Evolutionary conservation across 1,140 invertebrate species (phyloP).

Genomic region (Sitophilus oryzae): DNA sequence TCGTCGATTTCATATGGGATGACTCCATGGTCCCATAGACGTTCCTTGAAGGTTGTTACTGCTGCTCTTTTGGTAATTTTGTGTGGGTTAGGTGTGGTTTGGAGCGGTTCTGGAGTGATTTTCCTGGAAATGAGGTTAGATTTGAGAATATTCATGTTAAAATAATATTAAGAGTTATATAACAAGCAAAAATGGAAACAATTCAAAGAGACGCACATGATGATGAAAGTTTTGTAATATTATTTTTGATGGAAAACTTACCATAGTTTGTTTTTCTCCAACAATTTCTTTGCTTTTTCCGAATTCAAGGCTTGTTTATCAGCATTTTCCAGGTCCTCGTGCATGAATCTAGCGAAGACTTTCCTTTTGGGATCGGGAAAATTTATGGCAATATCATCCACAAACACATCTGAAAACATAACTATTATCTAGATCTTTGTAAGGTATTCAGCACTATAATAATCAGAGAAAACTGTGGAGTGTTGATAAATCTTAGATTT

Average conservation of each 20-base stretch:
- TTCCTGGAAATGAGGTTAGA: no score
- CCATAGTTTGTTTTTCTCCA: constrained; percentile 22
- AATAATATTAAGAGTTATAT: neutral
- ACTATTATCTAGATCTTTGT: no score
- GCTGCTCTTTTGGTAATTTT: constrained; percentile 15
- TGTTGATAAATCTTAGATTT: no score
- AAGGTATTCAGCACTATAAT: no score
- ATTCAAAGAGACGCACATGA: no score
- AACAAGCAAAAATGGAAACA: no score
- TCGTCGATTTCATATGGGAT: constrained; percentile 26
- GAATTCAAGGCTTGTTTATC: constrained; percentile 13
- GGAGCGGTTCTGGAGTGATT: no score
- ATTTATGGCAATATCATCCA: constrained; percentile 20
- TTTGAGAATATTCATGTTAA: neutral
- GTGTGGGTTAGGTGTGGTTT: neutral
- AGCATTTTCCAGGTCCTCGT: constrained; percentile 4
- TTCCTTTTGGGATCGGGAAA: constrained; percentile 8
- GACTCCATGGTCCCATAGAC: constrained; percentile 21
- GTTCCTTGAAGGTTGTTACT: constrained; percentile 16
- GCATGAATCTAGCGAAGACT: neutral
- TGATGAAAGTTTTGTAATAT: no score
- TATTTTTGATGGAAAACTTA: neutral
- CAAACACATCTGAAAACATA: constrained; percentile 17
- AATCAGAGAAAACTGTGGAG: no score
- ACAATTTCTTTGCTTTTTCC: constrained; percentile 13